These are phyloP conservation scores for Aldabrachelys gigantea DNA, from an alignment of 2,113 vertebrate genomes.

Conservation along the genomic window DNA sequence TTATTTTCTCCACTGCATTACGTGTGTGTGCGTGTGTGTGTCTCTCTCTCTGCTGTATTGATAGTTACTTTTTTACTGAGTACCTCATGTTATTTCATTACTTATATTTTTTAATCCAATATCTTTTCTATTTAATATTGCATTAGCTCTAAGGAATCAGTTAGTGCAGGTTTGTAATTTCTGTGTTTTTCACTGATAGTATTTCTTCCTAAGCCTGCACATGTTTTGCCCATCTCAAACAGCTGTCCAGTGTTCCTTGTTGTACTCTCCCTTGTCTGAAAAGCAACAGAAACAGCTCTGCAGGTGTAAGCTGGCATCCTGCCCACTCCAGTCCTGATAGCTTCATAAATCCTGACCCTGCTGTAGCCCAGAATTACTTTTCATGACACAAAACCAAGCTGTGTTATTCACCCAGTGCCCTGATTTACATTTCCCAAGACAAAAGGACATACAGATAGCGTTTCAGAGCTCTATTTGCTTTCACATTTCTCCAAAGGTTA, in stretches of 20 bases:
- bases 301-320: constrained; percentile 74
- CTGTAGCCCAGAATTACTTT: constrained; percentile 69
- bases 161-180: background rate
- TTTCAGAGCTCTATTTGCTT: constrained; percentile 72
- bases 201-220: background rate
- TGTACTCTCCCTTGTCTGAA: constrained; percentile 18
- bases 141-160: background rate
- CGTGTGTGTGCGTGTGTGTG: background rate
- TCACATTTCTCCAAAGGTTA: constrained; percentile 71
- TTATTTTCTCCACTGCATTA: background rate
- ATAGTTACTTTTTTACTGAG: background rate
- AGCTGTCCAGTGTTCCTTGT: background rate
- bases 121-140: background rate
- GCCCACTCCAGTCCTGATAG: constrained; percentile 67
- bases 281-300: constrained; percentile 36
- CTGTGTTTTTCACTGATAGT: background rate
- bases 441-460: constrained; percentile 74
- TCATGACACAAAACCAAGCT: constrained; percentile 77
- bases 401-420: constrained; percentile 72
- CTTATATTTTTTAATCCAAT: background rate
- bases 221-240: background rate
- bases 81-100: background rate
- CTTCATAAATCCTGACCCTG: constrained; percentile 80
- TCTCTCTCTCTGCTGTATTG: background rate
- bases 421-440: constrained; percentile 78